Percentiles rank a stretch among this genome's conserved stretches.
Conservation (phyloP, 2,888 invertebrate species). For the Chymomyza fuscimana region DNA sequence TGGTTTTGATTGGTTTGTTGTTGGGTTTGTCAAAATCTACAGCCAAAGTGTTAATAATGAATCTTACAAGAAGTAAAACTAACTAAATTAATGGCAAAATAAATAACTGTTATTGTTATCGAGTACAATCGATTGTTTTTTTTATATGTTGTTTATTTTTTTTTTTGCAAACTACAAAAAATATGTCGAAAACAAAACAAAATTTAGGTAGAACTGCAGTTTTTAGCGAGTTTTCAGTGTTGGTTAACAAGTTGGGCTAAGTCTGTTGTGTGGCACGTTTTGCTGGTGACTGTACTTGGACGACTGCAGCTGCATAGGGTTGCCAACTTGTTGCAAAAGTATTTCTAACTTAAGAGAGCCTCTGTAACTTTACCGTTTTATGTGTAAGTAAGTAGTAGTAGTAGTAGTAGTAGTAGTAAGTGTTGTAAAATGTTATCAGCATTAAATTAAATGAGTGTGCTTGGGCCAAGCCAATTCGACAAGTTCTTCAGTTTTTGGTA, state of each 20-base stretch:
- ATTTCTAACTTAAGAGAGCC: conserved; percentile 72
- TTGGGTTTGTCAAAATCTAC: conserved; percentile 70
- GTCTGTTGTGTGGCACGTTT: neutral
- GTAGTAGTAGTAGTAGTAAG: conserved; percentile 15
- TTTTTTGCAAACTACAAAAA: conserved; percentile 62
- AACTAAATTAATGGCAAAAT: conserved; percentile 49
- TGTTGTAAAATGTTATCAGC: conserved; percentile 7
- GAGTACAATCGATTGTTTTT: neutral
- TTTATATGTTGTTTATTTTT: conserved; percentile 20
- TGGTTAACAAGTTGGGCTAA: neutral
- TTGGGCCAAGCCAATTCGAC: conserved; percentile 63
- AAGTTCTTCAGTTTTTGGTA: conserved; percentile 61
- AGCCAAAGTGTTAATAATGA: conserved; percentile 73
- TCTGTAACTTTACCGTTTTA: conserved; percentile 58
- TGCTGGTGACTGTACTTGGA: conserved; percentile 47
- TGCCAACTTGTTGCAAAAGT: conserved; percentile 28
- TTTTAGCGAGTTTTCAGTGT: conserved; percentile 3
- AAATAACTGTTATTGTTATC: conserved; percentile 7
- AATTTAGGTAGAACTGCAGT: conserved; percentile 40
- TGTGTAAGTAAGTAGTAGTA: conserved; percentile 7
- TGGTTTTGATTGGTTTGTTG: conserved; percentile 33
- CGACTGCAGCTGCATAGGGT: conserved; percentile 31
- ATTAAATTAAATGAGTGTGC: conserved; percentile 44
- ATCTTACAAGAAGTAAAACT: conserved; percentile 37
- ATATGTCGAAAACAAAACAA: conserved; percentile 68